Base-by-base conservation (phyloP, 2,888 invertebrate genomes). In the Meloe dianella region DNA sequence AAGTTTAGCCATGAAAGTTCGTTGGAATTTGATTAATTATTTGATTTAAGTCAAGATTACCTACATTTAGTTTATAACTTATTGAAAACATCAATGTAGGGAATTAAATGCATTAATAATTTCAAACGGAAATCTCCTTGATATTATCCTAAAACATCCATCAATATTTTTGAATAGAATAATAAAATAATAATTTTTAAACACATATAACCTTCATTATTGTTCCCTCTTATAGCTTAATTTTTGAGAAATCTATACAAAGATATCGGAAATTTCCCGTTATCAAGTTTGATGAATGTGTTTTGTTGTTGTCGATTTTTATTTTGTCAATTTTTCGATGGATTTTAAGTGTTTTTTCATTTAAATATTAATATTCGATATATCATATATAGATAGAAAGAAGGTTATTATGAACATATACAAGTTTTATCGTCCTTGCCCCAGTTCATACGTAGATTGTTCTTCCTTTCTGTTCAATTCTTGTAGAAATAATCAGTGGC, bases 371-470 rank as follows among this genome's bases (percentile, higher is more conserved):
- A 8, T 3, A 47, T 47, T 20, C 12, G 1, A 47, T 47, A 20
- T 35, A 2, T 14, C n/a, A n/a, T 1, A 17, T n/a, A 41, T 41
- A n/a, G 3, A 47, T 7, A 20, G 7, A 47, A 24, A 66, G 67
- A 67, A 67, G 67, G 67, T 64, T 63, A 61, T 61, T 58, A 61
- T 27, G 58, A 58, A 64, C 64, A 22, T 9, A 20, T 29, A 35
- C 64, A 64, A 61, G 61, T 64, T 68, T 58, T 38, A n/a, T 14
- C 64, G 68, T 68, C 68, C 68, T 68, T 68, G 68, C 68, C 65
- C 68, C 63, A 68, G 68, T 65, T 68, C 68, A 56, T 54, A 54
- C 59, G 56, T 60, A 27, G 12, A 65, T 68, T 68, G 63, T 68
- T 63, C 65, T 65, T 65, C 67, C 64, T 64, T 61, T 64, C 64